phyloP scores from a whole-genome alignment of 2,113 vertebrate genomes.

The Gopherus evgoodei region DNA sequence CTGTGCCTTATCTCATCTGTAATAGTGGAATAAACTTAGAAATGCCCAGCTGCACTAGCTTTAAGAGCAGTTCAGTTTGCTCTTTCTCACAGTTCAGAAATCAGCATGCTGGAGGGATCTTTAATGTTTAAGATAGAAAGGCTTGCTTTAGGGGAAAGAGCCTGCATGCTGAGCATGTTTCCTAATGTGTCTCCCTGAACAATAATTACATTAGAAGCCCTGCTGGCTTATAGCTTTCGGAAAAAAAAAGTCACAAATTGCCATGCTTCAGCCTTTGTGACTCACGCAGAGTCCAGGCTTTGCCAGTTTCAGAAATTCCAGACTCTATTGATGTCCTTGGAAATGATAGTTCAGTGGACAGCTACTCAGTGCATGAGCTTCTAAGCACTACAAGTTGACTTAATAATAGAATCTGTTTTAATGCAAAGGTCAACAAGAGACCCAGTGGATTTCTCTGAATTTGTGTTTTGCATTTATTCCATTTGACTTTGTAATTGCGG shows the following conservation, averaged over 20 bases:
- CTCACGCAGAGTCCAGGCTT: background rate
- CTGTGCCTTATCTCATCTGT: background rate
- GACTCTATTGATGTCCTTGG: slow-evolving; percentile 12
- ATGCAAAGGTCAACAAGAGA: background rate
- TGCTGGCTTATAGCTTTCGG: background rate
- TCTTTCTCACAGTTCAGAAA: slow-evolving; percentile 14
- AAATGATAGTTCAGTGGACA: slow-evolving; percentile 32
- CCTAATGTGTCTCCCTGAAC: slow-evolving; percentile 4
- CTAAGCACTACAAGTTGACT: background rate
- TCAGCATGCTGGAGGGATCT: background rate
- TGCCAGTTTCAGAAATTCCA: slow-evolving; percentile 32
- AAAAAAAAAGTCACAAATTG: background rate
- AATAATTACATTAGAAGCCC: background rate
- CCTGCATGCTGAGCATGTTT: slow-evolving; percentile 16
- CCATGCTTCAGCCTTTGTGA: slow-evolving; percentile 10
- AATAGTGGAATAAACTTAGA: background rate
- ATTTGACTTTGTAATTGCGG: background rate
- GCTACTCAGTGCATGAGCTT: background rate
- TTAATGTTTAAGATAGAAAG: slow-evolving; percentile 26
- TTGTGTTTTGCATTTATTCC: slow-evolving; percentile 14
- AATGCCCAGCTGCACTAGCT: background rate
- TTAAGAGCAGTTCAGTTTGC: background rate
- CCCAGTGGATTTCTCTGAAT: slow-evolving; percentile 15
- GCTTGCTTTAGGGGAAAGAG: slow-evolving; percentile 3
- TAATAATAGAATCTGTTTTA: slow-evolving; percentile 2